Evolutionary conservation across 2,113 vertebrate species (phyloP), one percentile per base, ranked within the genome.

Genomic region (Peromyscus leucopus): DNA sequence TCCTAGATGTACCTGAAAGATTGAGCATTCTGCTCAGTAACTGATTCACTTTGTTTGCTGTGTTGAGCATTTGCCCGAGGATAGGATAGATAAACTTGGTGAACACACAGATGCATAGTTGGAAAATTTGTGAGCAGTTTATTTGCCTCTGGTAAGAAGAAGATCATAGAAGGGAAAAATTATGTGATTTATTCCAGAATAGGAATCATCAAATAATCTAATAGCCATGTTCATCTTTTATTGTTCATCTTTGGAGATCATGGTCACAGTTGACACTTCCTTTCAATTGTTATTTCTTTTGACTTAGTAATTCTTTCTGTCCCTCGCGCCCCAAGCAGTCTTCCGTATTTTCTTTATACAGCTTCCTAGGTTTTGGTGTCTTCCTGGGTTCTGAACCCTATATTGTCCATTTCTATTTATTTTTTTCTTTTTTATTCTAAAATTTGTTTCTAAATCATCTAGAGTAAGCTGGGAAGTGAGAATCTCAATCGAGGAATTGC

Each of bases 371-470:
- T 85, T 86, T 90, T 93, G 71, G 11, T 82, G n/a, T 86, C 93
- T 90, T 74, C 31, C 42, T 93, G 83, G 24, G 65, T 90, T 93
- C 46, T 94, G 72, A 93, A 24, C 16, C 33, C 39, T 80, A 0
- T 71, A 10, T 78, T 65, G 7, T 57, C 16, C 26, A 46, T 69
- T 85, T 55, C 4, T 51, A 48, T 79, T 33, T 91, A 33, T 21
- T 2, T 63, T 55, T 12, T 79, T 91, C 85, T 88, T 90, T 19
- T 87, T 46, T 28, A 36, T 90, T 90, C 36, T 95, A 39, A 86
- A 92, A 63, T 97, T 93, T 57, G 28, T 95, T 88, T 48, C 22
- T 87, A 95, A 96, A 15, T 84, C 36, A 55, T 90, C 19, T 78
- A n/a, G 55, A 59, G 21, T 82, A 57, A 22, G 33, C 51, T 57